Conservation (phyloP, 2,888 invertebrate genomes). For the Heliconius hortense region DNA sequence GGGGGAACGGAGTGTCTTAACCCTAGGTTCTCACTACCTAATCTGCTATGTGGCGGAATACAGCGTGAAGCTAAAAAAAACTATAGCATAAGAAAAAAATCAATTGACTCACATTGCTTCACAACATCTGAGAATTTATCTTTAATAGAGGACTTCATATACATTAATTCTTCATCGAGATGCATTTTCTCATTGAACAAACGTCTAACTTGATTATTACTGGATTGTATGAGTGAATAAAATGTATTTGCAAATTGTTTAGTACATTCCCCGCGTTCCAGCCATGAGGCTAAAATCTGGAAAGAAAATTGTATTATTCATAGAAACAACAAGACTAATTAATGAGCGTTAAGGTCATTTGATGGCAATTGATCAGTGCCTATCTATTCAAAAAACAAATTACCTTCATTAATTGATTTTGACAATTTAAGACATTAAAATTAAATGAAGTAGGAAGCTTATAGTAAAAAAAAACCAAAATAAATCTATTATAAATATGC, state of each 20-base stretch:
- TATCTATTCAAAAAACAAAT: too few species aligned
- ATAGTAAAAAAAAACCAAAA: too few species aligned
- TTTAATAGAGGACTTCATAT: conserved; percentile 88
- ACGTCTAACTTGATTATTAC: conserved; percentile 94
- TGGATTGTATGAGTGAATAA: conserved; percentile 96
- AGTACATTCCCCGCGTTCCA: conserved; percentile 95
- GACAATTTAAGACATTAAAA: too few species aligned
- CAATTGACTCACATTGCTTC: conserved; percentile 91
- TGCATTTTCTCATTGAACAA: conserved; percentile 91
- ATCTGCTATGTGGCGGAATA: too few species aligned
- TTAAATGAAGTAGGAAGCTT: too few species aligned
- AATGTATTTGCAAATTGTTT: conserved; percentile 94
- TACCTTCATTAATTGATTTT: too few species aligned
- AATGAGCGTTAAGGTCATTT: neutral
- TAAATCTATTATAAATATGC: too few species aligned
- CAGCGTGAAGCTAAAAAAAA: too few species aligned
- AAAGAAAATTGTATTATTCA: neutral
- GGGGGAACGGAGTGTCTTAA: too few species aligned
- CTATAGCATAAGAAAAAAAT: neutral
- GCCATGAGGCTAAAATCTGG: conserved; percentile 91
- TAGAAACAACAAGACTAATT: neutral
- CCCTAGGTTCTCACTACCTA: too few species aligned
- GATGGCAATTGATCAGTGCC: too few species aligned
- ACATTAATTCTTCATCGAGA: conserved; percentile 92
- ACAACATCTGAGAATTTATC: conserved; percentile 92